Conservation (phyloP, 92 coral and sea anemone species). For the Ricordea florida region DNA sequence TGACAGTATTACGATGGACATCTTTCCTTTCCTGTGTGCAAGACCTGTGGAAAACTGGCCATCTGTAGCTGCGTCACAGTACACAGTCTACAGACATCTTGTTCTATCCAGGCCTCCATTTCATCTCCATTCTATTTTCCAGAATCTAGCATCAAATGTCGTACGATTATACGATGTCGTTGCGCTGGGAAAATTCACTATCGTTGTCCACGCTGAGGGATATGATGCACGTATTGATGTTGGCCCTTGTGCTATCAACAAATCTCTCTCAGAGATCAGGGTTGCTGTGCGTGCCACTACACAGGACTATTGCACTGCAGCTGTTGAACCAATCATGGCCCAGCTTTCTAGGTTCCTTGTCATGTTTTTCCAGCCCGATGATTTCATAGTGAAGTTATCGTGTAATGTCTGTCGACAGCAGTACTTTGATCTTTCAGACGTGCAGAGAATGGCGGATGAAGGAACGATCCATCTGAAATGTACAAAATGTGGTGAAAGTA, state of each 20-base stretch:
- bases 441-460: constrained; percentile 23
- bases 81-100: constrained; percentile 58
- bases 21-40: constrained; percentile 42
- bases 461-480: constrained; percentile 20
- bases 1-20: constrained; percentile 12
- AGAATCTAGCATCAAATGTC: constrained; percentile 27
- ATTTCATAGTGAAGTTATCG: constrained; percentile 19
- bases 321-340: background rate
- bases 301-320: background rate
- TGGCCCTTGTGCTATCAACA: constrained; percentile 67
- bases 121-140: constrained; percentile 43
- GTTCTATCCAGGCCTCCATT: constrained; percentile 25
- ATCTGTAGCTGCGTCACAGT: constrained; percentile 28
- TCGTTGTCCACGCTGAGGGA: constrained; percentile 44
- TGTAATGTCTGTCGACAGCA: constrained; percentile 52
- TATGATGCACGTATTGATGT: constrained; percentile 58
- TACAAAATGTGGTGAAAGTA: constrained; percentile 40
- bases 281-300: constrained; percentile 40
- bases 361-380: background rate
- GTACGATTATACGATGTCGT: constrained; percentile 20
- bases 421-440: constrained; percentile 36
- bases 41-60: constrained; percentile 51
- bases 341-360: background rate
- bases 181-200: constrained; percentile 29
- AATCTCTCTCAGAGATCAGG: constrained; percentile 51